These are phyloP conservation scores for Eulimnadia texana DNA, from an alignment of 1,140 invertebrate species.

Conservation along the genomic window DNA sequence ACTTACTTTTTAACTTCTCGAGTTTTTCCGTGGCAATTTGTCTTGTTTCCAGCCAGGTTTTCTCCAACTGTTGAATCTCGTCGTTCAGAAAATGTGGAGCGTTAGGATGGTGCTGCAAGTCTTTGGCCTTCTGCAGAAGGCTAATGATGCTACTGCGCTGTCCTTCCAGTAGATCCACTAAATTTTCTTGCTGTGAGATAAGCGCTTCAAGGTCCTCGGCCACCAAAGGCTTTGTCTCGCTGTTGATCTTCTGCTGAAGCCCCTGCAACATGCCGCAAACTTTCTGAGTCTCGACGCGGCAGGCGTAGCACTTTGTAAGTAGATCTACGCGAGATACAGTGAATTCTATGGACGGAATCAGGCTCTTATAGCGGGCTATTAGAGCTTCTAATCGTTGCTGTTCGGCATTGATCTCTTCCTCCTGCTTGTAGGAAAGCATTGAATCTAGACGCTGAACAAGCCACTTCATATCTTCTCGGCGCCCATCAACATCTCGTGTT, in stretches of 20 bases:
- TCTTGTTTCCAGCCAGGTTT: constrained; percentile 75
- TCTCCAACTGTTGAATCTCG: constrained; percentile 67
- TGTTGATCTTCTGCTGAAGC: constrained; percentile 50
- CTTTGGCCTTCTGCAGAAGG: constrained; percentile 77
- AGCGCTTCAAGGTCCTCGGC: constrained; percentile 56
- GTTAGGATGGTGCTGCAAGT: constrained; percentile 66
- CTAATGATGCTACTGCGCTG: constrained; percentile 74
- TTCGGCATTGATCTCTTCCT: constrained; percentile 49
- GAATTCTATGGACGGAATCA: constrained; percentile 73
- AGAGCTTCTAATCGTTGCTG: constrained; percentile 67
- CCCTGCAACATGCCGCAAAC: constrained; percentile 47
- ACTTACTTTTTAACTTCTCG: constrained; percentile 52
- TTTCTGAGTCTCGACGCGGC: constrained; percentile 7
- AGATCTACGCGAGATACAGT: constrained; percentile 5
- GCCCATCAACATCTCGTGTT: constrained; percentile 72
- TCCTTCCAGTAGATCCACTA: constrained; percentile 65
- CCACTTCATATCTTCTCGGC: constrained; percentile 87
- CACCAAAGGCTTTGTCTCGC: constrained; percentile 47
- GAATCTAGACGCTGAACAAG: constrained; percentile 76
- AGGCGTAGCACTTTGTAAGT: constrained; percentile 10
- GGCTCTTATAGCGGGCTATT: constrained; percentile 69
- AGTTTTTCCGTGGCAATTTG: constrained; percentile 66
- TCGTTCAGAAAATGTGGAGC: constrained; percentile 70
- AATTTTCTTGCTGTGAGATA: constrained; percentile 59
- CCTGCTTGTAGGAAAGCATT: constrained; percentile 61